Percentiles rank a stretch among this genome's conserved stretches.
phyloP scores from a whole-genome alignment of 2,888 invertebrate species.

The Mactromeris polynyma region DNA sequence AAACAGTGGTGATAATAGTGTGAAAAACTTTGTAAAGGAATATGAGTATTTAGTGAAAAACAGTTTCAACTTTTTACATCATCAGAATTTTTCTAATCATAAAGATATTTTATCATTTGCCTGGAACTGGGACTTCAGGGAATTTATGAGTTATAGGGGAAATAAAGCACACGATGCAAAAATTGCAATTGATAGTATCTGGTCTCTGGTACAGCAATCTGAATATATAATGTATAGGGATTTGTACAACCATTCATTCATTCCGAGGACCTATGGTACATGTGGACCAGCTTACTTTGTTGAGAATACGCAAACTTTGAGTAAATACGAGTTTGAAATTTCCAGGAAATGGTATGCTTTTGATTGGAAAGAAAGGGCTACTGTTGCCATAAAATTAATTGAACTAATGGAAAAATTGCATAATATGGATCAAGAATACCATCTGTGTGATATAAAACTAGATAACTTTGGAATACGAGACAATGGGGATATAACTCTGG shows the following conservation, averaged over 20 bases:
- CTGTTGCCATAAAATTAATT: conserved; percentile 88
- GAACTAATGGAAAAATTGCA: conserved; percentile 89
- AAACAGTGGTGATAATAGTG: neutral
- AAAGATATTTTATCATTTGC: conserved; percentile 64
- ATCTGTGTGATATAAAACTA: conserved; percentile 91
- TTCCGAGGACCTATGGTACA: conserved; percentile 90
- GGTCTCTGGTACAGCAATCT: conserved; percentile 90
- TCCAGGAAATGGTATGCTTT: conserved; percentile 73
- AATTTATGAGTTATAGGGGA: conserved; percentile 47
- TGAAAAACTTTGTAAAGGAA: conserved; percentile 33
- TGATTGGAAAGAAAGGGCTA: conserved; percentile 76
- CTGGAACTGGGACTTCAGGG: conserved; percentile 63
- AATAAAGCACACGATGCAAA: conserved; percentile 35
- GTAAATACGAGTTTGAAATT: conserved; percentile 66
- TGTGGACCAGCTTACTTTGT: conserved; percentile 91
- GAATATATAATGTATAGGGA: conserved; percentile 90
- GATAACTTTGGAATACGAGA: conserved; percentile 90
- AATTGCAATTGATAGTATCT: conserved; percentile 85
- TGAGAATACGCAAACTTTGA: conserved; percentile 88
- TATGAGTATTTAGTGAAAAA: conserved; percentile 53
- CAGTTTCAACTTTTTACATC: conserved; percentile 44
- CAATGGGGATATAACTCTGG: conserved; percentile 87
- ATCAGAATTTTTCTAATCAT: conserved; percentile 46
- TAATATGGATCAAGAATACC: conserved; percentile 90
- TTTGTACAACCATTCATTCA: conserved; percentile 90